Evolutionary conservation across 2,797 vertebrate genomes (phyloP), one percentile per base, ranked within the genome.

Genomic region (Glyptemys insculpta): DNA sequence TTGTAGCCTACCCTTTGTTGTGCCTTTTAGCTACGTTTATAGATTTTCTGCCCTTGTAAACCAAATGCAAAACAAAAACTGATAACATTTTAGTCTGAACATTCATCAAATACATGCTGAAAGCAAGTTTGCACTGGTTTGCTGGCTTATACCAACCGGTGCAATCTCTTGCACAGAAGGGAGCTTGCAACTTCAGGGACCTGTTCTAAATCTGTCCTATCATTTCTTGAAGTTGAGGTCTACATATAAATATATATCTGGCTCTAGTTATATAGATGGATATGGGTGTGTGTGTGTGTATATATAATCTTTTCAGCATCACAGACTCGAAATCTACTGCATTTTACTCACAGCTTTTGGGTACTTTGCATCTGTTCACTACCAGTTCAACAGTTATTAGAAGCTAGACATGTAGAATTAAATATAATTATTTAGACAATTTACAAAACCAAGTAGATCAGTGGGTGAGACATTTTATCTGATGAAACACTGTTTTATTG

Each of bases 1-100:
- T 91, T 96, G 86, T 93, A 95, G 83, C 89, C 88, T 88, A 76
- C 79, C 85, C 85, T 96, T 95, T 96, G 91, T 90, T 96, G 37
- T 86, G 53, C 90, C 87, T 96, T 90, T 88, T 95, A n/a, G 86
- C 83, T 90, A 34, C 85, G 86, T 68, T 54, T 83, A 65, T 96
- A 83, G 59, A 92, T 93, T 90, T 94, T 93, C 56, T 81, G 56
- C 68, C 92, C 37, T 59, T 81, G 76, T 86, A 85, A 86, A 90
- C 59, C 21, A 85, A 85, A 90, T 2, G 1, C 81, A 89, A 85
- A 95, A 87, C 79, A 94, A 95, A 79, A 92, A 92, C 74, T 81
- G 92, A 85, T 96, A 91, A 90, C 86, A 79, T 92, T 97, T 97
- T 87, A 95, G 86, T 78, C 76, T 80, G 84, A 95, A 9, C n/a